phyloP scores from a whole-genome alignment of 37 sponge, comb jelly and placozoan genomes.

The Eunapius fragilis region DNA sequence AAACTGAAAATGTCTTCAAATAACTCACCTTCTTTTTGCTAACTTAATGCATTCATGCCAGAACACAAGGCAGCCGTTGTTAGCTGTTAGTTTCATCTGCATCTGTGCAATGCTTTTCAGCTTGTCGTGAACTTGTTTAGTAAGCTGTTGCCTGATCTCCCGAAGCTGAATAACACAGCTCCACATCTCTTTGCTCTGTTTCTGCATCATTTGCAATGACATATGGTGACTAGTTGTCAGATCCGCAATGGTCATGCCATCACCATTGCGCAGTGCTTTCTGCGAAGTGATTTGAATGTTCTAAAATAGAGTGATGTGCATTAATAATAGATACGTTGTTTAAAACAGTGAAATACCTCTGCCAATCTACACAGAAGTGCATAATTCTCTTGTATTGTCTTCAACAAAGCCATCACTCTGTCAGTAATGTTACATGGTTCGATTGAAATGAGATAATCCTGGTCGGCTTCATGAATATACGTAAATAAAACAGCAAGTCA shows the following conservation, averaged over 20 bases:
- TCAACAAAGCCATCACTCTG: neutral
- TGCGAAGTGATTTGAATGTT: slow-evolving; percentile 54
- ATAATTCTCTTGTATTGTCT: neutral
- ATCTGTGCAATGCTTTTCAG: slow-evolving; percentile 37
- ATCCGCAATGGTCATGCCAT: slow-evolving; percentile 48
- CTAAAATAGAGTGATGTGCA: neutral
- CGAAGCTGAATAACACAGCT: neutral
- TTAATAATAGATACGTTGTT: neutral
- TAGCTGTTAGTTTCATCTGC: slow-evolving; percentile 47
- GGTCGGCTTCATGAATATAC: neutral
- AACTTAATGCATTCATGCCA: slow-evolving; percentile 58
- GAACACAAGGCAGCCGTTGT: slow-evolving; percentile 40
- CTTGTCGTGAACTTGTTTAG: slow-evolving; percentile 16
- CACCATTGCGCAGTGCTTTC: slow-evolving; percentile 55
- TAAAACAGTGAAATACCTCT: neutral
- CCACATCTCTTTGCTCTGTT: slow-evolving; percentile 30
- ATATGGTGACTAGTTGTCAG: slow-evolving; percentile 52
- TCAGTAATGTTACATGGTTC: neutral
- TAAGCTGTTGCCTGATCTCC: slow-evolving; percentile 4
- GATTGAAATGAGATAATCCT: neutral
- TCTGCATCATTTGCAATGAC: slow-evolving; percentile 44
- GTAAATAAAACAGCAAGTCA: no score
- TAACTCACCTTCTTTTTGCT: slow-evolving; percentile 45
- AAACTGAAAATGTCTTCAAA: neutral
- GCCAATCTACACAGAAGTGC: neutral